Evolutionary conservation across 2,888 invertebrate species (phyloP), one percentile per base, ranked within the genome.

Genomic region (Oeneis ivallda): DNA sequence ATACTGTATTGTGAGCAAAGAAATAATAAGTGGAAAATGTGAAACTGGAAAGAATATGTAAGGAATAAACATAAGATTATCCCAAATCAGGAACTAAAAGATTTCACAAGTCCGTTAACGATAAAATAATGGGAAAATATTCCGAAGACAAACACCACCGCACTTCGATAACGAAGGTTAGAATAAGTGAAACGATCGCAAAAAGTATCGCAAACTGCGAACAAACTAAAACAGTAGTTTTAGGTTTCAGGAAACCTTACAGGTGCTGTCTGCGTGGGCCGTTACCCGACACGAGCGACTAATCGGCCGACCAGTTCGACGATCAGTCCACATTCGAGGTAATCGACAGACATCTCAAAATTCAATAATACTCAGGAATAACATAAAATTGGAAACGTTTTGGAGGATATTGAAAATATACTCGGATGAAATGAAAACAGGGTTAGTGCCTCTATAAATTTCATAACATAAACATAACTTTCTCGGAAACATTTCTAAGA

Each of bases 221-320:
- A 82, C 76, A 79, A 84, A 83, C 82, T 75, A 72, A 73, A 79
- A 82, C 79, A 81, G 79, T 81, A 79, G 81, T 83, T 79, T 79
- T 78, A 80, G 84, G 86, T 87, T 89, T 86, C 86, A 83, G 81
- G 87, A 90, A 90, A 81, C 89, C 89, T 74, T 88, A 85, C 75
- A 74, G 75, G 76, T 80, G 79, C 76, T 78, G 82, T 79, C 82
- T 79, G 74, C 72, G 66, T 66, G 73, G 67, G 71, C 71, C 76
- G 79, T 79, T 75, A 79, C 73, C 75, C 75, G 78, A 78, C 53
- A 62, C 66, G 47, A 56, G 63, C 60, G 71, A 73, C 70, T 50
- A 70, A 70, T 76, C 71, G 67, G 32, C 26, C 62, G 70, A 75
- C 67, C 53, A 59, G 71, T 74, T 63, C 67, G 32, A 43, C 54